These are phyloP conservation scores for Channa maculata DNA, from an alignment of 2,113 vertebrate species.

Conservation along the genomic window DNA sequence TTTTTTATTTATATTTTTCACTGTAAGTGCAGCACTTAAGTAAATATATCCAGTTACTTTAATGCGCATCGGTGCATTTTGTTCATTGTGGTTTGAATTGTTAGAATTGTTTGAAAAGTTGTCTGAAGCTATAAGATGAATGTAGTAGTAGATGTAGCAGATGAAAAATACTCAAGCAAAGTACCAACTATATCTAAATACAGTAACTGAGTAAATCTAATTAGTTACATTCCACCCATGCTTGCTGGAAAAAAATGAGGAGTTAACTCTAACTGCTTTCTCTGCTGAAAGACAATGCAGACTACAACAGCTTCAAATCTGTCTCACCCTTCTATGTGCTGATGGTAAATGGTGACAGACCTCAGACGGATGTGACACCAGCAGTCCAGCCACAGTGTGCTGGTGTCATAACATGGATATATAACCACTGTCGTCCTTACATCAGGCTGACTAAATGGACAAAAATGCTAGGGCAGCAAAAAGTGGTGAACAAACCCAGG, in stretches of 20 bases:
- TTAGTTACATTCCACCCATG: neutral
- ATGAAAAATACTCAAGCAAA: no score
- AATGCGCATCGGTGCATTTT: no score
- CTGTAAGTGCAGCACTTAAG: no score
- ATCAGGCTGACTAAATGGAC: conserved; percentile 75
- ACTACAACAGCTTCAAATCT: conserved; percentile 7
- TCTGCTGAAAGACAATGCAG: conserved; percentile 11
- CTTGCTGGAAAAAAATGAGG: conserved; percentile 6
- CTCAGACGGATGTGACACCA: conserved; percentile 68
- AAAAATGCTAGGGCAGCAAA: conserved; percentile 84
- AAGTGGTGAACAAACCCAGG: conserved; percentile 67
- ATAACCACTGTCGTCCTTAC: conserved; percentile 69
- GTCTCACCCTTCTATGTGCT: neutral
- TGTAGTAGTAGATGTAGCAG: no score
- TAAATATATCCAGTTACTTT: no score
- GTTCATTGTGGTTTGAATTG: no score
- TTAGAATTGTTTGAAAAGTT: no score
- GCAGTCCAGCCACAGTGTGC: conserved; percentile 41
- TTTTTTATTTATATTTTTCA: neutral
- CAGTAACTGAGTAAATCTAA: no score
- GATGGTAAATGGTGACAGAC: conserved; percentile 46
- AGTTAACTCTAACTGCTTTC: neutral
- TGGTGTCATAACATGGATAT: conserved; percentile 72
- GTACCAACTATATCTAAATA: no score
- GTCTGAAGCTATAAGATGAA: no score